A percentile compares a stretch with the other conserved stretches of the same genome.
These are phyloP conservation scores for Morinoia aosen DNA, from an alignment of 2,888 invertebrate species.

Conservation along the genomic window DNA sequence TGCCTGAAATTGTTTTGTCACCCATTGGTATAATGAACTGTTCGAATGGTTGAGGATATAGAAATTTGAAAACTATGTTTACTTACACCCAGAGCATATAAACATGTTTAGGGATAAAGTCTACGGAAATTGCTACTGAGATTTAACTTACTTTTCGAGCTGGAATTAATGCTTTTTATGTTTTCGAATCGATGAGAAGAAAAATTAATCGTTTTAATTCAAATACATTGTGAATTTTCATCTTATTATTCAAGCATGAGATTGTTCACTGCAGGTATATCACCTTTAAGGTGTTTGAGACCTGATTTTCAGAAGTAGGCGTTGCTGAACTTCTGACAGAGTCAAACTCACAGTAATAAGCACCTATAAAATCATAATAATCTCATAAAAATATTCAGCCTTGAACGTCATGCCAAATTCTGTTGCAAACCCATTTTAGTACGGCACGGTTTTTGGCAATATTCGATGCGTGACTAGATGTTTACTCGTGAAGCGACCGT, in stretches of 20 bases:
- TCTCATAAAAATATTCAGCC: neutral
- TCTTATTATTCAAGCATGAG: neutral
- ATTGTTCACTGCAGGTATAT: neutral
- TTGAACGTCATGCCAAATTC: neutral
- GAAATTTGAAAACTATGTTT: neutral
- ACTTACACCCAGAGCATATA: no score
- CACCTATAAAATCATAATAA: no score
- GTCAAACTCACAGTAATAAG: neutral
- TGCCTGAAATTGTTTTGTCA: neutral
- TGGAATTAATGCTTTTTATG: no score
- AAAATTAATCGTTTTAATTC: no score
- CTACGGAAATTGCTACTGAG: neutral
- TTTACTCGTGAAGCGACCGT: slow-evolving; percentile 2
- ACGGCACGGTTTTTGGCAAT: neutral
- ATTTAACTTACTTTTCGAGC: neutral
- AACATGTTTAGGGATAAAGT: neutral
- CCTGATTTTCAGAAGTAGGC: neutral
- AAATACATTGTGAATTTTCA: neutral
- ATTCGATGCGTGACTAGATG: neutral
- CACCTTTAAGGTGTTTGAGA: neutral
- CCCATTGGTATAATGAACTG: neutral
- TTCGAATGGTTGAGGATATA: neutral
- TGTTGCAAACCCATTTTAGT: neutral
- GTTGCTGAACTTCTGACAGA: no score
- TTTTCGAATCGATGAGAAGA: no score